Conservation (phyloP, 2,888 invertebrate genomes). For the Cheilosia vernalis region DNA sequence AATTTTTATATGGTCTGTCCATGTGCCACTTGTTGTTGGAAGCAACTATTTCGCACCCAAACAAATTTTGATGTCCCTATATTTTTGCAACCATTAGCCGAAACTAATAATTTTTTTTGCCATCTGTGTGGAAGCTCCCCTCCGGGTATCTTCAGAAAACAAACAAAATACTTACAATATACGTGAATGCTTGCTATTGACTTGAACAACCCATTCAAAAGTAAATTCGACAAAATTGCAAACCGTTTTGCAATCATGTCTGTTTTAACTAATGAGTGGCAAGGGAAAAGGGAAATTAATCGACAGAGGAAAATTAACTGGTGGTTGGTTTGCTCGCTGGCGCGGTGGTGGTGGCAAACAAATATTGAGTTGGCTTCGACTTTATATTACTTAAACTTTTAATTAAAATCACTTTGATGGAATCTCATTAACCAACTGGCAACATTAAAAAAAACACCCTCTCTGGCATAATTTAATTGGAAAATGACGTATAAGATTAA, state of each 20-base stretch:
- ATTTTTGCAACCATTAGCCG: too few relatives aligned
- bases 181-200: not conserved
- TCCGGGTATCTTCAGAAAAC: too few relatives aligned
- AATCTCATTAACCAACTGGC: conserved; percentile 13
- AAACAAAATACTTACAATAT: not conserved
- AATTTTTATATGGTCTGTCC: too few relatives aligned
- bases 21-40: too few relatives aligned
- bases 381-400: conserved; percentile 25
- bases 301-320: conserved; percentile 16
- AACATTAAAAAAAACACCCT: conserved; percentile 11
- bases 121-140: too few relatives aligned
- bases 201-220: not conserved
- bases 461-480: conserved; percentile 19
- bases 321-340: not conserved
- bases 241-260: conserved; percentile 8
- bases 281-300: conserved; percentile 31
- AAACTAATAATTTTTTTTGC: too few relatives aligned
- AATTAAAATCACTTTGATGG: conserved; percentile 34
- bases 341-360: not conserved
- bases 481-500: conserved; percentile 23
- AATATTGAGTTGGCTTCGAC: conserved; percentile 22
- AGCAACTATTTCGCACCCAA: not conserved
- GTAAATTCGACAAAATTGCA: not conserved
- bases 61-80: too few relatives aligned
- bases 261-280: conserved; percentile 23